Conservation (phyloP, 2,113 vertebrate genomes). For the Oceanodroma tethys region DNA sequence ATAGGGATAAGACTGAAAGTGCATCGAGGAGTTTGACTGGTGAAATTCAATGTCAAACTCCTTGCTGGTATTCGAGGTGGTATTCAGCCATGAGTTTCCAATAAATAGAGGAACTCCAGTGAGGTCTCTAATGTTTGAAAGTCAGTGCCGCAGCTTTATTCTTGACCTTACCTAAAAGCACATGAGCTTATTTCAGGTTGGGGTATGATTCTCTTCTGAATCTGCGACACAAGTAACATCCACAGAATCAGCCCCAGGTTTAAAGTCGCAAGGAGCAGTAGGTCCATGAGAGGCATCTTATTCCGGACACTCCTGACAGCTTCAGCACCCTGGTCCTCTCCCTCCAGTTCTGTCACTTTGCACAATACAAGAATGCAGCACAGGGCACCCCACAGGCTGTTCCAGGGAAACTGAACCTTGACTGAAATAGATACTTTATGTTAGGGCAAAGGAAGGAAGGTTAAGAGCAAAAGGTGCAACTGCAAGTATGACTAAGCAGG, state of each 20-base stretch:
- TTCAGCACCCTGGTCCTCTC: background rate
- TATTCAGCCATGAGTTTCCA: background rate
- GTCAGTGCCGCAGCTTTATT: background rate
- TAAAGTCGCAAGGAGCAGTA: background rate
- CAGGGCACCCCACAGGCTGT: background rate
- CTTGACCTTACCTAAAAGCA: background rate
- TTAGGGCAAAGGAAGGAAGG: background rate
- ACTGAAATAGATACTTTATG: conserved; percentile 7
- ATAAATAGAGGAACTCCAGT: background rate
- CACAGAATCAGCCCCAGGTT: background rate
- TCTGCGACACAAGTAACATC: background rate
- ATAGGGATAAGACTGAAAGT: background rate
- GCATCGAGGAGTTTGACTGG: background rate
- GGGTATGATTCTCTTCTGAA: background rate
- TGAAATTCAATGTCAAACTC: background rate
- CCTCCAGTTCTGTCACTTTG: background rate
- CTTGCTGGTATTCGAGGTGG: no score
- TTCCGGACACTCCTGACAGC: background rate
- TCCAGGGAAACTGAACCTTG: background rate
- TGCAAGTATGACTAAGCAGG: conserved; percentile 59
- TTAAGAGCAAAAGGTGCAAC: conserved; percentile 24
- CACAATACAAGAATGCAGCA: background rate
- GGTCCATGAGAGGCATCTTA: background rate
- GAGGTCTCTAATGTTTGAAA: background rate
- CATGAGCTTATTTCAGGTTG: background rate